Conservation (phyloP, 2,888 invertebrate species). For the Doris montereyensis region DNA sequence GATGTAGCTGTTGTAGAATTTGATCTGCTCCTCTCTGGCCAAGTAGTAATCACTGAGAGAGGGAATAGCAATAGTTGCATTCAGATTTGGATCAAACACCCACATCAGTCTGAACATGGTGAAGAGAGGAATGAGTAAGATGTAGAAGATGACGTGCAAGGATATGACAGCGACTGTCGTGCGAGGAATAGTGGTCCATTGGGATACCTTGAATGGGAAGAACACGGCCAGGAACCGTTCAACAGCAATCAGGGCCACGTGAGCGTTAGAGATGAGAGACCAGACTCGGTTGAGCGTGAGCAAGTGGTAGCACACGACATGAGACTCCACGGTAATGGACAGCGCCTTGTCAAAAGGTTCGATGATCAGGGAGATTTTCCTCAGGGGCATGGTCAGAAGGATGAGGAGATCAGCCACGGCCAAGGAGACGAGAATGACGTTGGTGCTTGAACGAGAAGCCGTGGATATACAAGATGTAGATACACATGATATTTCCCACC, state of each 20-base stretch:
- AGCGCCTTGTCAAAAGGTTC: neutral
- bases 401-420: neutral
- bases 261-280: neutral
- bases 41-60: neutral
- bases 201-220: constrained; percentile 2
- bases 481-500: constrained; percentile 5
- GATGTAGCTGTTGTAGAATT: constrained; percentile 4
- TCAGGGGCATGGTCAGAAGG: neutral
- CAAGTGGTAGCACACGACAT: neutral
- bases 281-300: neutral
- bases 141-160: neutral
- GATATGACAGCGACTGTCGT: neutral
- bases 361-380: neutral
- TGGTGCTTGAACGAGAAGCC: neutral
- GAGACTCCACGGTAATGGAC: neutral
- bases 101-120: neutral
- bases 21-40: neutral
- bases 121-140: neutral
- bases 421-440: constrained; percentile 18
- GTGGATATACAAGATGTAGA: neutral
- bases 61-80: constrained; percentile 1
- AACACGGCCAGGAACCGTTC: constrained; percentile 25
- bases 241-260: constrained; percentile 9
- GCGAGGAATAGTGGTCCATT: neutral
- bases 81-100: neutral